Percentiles rank a stretch among this genome's conserved stretches.
phyloP scores from a whole-genome alignment of 2,888 invertebrate species.

The Stenodema calcarata region DNA sequence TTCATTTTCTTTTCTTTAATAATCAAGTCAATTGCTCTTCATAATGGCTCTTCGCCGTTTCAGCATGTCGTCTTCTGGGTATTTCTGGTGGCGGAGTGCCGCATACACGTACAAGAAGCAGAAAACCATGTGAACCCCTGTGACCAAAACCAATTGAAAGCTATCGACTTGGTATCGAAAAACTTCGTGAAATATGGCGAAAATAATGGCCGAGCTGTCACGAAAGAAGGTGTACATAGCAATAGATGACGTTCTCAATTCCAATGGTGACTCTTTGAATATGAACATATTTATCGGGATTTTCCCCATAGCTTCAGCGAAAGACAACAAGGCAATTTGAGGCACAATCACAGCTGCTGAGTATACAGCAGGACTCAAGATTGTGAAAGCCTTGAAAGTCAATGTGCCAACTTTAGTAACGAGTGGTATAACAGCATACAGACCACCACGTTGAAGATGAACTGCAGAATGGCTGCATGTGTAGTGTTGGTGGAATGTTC shows the following conservation, averaged over 20 bases:
- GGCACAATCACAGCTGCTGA: neutral
- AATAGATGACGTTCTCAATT: neutral
- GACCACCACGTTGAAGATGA: neutral
- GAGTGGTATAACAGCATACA: constrained; percentile 16
- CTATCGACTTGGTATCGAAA: constrained; percentile 16
- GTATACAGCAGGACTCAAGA: neutral
- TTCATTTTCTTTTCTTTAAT: neutral
- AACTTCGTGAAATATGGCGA: neutral
- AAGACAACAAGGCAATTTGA: neutral
- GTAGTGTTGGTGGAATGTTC: neutral
- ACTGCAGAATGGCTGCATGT: neutral
- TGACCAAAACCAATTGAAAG: constrained; percentile 25
- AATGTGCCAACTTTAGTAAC: neutral
- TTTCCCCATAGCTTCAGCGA: constrained; percentile 27
- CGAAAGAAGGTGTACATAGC: constrained; percentile 20
- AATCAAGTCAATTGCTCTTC: neutral
- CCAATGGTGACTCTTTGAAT: constrained; percentile 21
- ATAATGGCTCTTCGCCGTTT: neutral
- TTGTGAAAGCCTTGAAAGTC: neutral
- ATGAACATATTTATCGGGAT: constrained; percentile 42
- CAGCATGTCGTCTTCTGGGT: neutral
- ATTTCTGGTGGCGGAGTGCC: constrained; percentile 39
- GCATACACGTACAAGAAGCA: constrained; percentile 17
- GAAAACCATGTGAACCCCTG: constrained; percentile 33
- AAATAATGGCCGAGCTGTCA: constrained; percentile 20